Evolutionary conservation across 2,113 vertebrate genomes (phyloP).

Genomic region (Ibidorhyncha struthersii): DNA sequence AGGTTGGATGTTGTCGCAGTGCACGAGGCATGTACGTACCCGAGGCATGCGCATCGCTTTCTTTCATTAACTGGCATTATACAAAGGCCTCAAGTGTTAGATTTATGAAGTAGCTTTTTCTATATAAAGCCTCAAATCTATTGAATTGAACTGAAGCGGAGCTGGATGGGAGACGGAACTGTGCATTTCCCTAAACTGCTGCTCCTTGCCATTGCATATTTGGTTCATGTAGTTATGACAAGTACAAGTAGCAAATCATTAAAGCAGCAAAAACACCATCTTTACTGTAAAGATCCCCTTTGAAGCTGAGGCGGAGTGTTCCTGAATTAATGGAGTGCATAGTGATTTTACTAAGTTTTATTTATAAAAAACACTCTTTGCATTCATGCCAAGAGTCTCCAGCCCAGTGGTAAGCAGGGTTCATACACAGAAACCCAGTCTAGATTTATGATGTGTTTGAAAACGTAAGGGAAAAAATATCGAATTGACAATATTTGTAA

Average conservation of each 20-base stretch:
- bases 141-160: background rate
- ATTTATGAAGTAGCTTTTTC: slow-evolving; percentile 1
- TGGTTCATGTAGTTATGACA: slow-evolving; percentile 76
- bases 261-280: slow-evolving; percentile 65
- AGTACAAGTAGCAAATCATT: slow-evolving; percentile 78
- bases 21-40: background rate
- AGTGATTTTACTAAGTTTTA: slow-evolving; percentile 78
- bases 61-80: background rate
- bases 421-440: slow-evolving; percentile 58
- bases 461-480: slow-evolving; percentile 61
- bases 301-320: slow-evolving; percentile 77
- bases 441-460: slow-evolving; percentile 79
- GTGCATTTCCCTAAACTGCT: background rate
- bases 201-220: slow-evolving; percentile 24
- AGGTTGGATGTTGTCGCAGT: background rate
- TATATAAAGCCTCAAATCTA: background rate
- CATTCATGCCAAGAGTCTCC: slow-evolving; percentile 64
- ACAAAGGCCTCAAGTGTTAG: background rate
- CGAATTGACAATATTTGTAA: slow-evolving; percentile 61
- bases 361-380: slow-evolving; percentile 75
- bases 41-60: background rate
- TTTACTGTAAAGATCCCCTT: slow-evolving; percentile 69
- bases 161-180: background rate
- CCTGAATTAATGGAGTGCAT: slow-evolving; percentile 79
- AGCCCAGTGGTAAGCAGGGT: slow-evolving; percentile 61